These are phyloP conservation scores for Gila orcuttii DNA, from an alignment of 2,113 vertebrate species.

Conservation along the genomic window DNA sequence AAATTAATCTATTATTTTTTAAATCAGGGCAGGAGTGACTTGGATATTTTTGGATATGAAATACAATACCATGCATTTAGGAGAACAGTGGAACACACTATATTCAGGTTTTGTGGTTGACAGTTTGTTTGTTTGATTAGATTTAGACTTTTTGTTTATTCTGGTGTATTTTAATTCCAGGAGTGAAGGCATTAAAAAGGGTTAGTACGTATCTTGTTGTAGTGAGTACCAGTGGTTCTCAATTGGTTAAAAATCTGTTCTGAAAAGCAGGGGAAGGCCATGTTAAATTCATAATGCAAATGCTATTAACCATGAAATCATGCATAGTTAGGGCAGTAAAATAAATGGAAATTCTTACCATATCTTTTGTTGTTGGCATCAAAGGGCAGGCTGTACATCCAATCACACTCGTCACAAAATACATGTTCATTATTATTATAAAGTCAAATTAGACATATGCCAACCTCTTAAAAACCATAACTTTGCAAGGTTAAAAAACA, in stretches of 20 bases:
- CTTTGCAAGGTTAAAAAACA: neutral
- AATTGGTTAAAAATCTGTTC: neutral
- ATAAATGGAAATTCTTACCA: neutral
- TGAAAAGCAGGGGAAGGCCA: neutral
- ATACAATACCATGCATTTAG: neutral
- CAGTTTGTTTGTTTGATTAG: neutral
- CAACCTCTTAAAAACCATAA: neutral
- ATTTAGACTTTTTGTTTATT: neutral
- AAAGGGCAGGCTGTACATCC: neutral
- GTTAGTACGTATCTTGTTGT: constrained; percentile 4
- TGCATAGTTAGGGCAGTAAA: neutral
- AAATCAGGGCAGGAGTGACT: neutral
- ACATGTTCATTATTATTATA: neutral
- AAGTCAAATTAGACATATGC: neutral
- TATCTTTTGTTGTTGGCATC: neutral
- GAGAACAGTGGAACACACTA: neutral
- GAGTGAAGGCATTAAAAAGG: constrained; percentile 39
- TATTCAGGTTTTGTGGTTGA: constrained; percentile 29
- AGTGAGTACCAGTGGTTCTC: constrained; percentile 11
- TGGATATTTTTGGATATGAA: neutral
- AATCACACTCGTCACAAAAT: neutral
- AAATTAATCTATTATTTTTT: neutral
- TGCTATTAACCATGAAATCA: neutral
- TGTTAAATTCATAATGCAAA: neutral
- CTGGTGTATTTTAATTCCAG: constrained; percentile 26